Conservation (phyloP, 2,888 invertebrate species). For the Oxystoma pomonae region DNA sequence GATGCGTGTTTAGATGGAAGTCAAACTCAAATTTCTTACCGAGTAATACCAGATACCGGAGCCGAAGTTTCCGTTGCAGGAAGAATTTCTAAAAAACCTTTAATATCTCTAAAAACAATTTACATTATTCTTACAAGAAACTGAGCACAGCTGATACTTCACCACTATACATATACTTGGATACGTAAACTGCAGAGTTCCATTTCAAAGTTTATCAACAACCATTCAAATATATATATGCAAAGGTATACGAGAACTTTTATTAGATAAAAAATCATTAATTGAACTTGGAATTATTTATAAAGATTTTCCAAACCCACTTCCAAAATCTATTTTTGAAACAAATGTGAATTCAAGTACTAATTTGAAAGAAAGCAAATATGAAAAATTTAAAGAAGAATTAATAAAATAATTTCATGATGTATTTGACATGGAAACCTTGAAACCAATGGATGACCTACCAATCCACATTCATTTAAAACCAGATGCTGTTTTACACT, state of each 20-base stretch:
- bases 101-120: neutral
- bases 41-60: neutral
- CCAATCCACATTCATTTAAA: too few species aligned
- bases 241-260: neutral
- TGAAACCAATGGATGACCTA: too few species aligned
- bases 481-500: too few species aligned
- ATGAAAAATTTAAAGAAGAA: too few species aligned
- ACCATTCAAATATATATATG: neutral
- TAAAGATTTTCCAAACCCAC: neutral
- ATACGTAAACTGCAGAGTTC: neutral
- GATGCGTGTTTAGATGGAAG: neutral
- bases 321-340: neutral
- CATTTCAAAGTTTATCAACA: neutral
- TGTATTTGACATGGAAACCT: too few species aligned
- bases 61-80: neutral
- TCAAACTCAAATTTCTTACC: neutral
- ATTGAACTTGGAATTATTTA: neutral
- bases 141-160: neutral
- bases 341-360: neutral
- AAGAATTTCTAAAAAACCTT: neutral
- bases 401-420: too few species aligned
- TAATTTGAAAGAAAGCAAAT: neutral
- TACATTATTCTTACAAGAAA: neutral
- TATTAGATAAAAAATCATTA: neutral
- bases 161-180: neutral